Evolutionary conservation across 2,797 vertebrate species (phyloP).

Genomic region (Characodon lateralis): DNA sequence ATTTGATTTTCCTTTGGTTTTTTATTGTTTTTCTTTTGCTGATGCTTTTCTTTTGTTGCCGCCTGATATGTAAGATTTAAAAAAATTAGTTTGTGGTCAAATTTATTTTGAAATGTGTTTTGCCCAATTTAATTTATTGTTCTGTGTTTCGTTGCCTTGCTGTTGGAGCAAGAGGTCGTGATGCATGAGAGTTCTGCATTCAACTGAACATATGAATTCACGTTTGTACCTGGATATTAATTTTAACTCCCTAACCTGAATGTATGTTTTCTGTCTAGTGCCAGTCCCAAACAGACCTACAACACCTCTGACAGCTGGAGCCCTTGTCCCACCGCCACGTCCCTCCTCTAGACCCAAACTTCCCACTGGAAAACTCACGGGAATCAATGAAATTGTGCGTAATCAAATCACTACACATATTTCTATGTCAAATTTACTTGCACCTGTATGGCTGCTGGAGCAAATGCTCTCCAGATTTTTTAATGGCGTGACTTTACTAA

Average conservation of each 20-base stretch:
- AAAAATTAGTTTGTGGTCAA: slow-evolving; percentile 12
- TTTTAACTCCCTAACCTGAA: slow-evolving; percentile 7
- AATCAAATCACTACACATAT: not conserved
- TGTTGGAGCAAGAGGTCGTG: slow-evolving; percentile 6
- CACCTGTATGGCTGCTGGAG: not conserved
- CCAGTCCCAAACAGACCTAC: slow-evolving; percentile 83
- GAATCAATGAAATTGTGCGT: slow-evolving; percentile 97
- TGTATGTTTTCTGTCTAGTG: slow-evolving; percentile 43
- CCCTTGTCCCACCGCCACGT: slow-evolving; percentile 92
- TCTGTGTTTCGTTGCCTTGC: slow-evolving; percentile 25
- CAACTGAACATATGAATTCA: not conserved
- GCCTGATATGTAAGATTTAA: slow-evolving; percentile 37
- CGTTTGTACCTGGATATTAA: not conserved
- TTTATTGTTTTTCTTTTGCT: slow-evolving; percentile 12
- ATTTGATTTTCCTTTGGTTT: slow-evolving; percentile 18
- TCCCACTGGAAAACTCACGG: slow-evolving; percentile 88
- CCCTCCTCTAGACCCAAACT: slow-evolving; percentile 95
- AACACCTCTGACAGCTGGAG: slow-evolving; percentile 88
- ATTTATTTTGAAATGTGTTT: slow-evolving; percentile 38
- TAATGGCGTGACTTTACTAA: not conserved
- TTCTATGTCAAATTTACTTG: not conserved
- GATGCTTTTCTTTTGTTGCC: slow-evolving; percentile 21
- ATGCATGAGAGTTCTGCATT: slow-evolving; percentile 51
- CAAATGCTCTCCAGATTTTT: not conserved
- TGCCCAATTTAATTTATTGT: slow-evolving; percentile 13